These are phyloP conservation scores for Omphaloscelis lunosa DNA, from an alignment of 2,888 invertebrate species.

Conservation along the genomic window DNA sequence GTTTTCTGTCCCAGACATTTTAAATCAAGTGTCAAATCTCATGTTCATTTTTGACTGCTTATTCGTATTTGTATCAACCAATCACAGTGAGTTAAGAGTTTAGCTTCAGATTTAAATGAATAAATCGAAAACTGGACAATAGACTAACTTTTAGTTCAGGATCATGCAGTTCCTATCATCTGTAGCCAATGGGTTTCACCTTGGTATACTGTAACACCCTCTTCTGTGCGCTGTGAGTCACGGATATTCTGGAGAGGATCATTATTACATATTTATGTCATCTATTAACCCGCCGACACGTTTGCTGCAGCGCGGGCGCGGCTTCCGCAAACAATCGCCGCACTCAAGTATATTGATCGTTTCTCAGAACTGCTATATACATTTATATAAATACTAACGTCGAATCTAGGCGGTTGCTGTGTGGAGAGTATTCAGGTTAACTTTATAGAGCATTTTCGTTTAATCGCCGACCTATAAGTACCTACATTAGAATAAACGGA, in stretches of 20 bases:
- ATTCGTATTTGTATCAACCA: neutral
- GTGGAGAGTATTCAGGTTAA: neutral
- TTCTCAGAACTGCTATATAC: conserved; percentile 12
- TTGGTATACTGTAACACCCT: neutral
- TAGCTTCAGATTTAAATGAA: neutral
- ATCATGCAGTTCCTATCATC: neutral
- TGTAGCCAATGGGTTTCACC: neutral
- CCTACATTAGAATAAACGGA: neutral
- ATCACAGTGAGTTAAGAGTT: neutral
- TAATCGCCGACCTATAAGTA: neutral
- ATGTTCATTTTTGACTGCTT: neutral
- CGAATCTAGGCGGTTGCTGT: neutral
- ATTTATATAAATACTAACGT: conserved; percentile 5
- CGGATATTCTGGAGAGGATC: conserved; percentile 40
- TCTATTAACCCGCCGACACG: conserved; percentile 1
- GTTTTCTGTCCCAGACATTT: neutral
- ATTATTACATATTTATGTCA: conserved; percentile 18
- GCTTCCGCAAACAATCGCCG: conserved; percentile 59
- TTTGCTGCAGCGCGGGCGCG: neutral
- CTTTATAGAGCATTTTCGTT: neutral
- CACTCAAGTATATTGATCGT: conserved; percentile 28
- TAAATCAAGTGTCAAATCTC: neutral
- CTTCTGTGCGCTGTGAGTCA: conserved; percentile 41
- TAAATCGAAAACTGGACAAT: neutral
- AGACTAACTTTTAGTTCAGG: neutral